A percentile compares a stretch with the other conserved stretches of the same genome.
Evolutionary conservation across 2,888 invertebrate species (phyloP).

Genomic region (Drosophila seclusa): DNA sequence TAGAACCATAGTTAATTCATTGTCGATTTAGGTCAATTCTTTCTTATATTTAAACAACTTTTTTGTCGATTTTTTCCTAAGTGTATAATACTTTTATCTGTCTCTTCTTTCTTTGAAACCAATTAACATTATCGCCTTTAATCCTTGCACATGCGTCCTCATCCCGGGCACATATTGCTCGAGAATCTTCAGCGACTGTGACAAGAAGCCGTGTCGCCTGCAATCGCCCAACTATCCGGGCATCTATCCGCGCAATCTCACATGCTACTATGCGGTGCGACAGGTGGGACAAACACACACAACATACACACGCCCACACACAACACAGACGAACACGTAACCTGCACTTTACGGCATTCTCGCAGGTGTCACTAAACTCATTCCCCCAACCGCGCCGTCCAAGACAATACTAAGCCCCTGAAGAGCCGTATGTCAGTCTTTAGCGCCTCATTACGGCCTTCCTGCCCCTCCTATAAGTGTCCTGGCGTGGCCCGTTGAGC

Average conservation of each 20-base stretch:
- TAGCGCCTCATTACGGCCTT: constrained; percentile 43
- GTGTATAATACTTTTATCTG: background rate
- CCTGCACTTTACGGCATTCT: constrained; percentile 8
- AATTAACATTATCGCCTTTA: background rate
- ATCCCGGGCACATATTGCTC: constrained; percentile 97
- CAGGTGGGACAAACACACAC: constrained; percentile 85
- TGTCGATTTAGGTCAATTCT: too few relatives aligned
- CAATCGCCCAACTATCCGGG: constrained; percentile 97
- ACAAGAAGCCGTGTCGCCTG: constrained; percentile 94
- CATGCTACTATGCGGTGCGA: constrained; percentile 96
- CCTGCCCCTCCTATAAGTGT: background rate
- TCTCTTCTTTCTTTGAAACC: background rate
- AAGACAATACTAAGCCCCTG: constrained; percentile 16
- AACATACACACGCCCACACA: background rate
- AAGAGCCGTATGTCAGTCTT: constrained; percentile 42
- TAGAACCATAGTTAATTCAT: too few relatives aligned
- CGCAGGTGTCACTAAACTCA: constrained; percentile 34
- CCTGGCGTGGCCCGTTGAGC: constrained; percentile 3
- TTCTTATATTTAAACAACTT: too few relatives aligned
- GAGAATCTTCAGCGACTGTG: constrained; percentile 96
- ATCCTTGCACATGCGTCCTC: constrained; percentile 89
- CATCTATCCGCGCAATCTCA: constrained; percentile 96
- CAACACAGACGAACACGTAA: background rate
- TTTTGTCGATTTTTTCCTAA: background rate
- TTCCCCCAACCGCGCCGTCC: background rate